Base-by-base conservation (phyloP, 1,140 invertebrate species). In the Drosophila virilis region DNA sequence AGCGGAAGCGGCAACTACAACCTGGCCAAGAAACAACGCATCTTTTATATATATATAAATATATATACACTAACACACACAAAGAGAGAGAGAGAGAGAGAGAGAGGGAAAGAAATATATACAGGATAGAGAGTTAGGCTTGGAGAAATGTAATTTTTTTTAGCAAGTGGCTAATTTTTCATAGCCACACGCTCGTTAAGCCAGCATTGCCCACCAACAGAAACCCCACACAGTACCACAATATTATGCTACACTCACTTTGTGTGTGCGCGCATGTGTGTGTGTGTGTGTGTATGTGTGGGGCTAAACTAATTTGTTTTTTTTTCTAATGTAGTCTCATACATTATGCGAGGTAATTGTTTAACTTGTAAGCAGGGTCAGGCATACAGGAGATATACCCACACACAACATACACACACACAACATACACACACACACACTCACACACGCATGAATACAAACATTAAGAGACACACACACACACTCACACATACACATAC, bases 141-240 rank as follows among this genome's bases (percentile, higher is more conserved):
- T 82, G 82, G 68, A 83, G 74, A 75, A 54, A 77, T 84, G 62
- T 74, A 86, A 81, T 85, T 67, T 80, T 70, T 80, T 78, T 84
- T 78, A 85, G 81, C 81, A 89, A 78, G 84, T 89, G 84, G 84
- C 80, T 84, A 80, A 88, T 89, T 88, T 88, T 89, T 88, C 84
- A 89, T 84, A 89, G 83, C 84, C 84, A 72, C 79, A 77, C 83
- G 83, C 78, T 83, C 74, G 72, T 84, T 84, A 85, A 84, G 74
- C 77, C 61, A 68, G 59, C 78, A 77, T 62, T 62, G 35, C 74
- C 73, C 74, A 50, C 80, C 80, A 80, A 86, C 50, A 50, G n/a
- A 57, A 54, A 5, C 22, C 13, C 38, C 60, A 52, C 76, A 58
- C 50, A 43, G 32, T 59, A 43, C 42, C 76, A 65, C 67, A 59